phyloP scores from a whole-genome alignment of 2,113 vertebrate species.

The Isurus oxyrinchus region DNA sequence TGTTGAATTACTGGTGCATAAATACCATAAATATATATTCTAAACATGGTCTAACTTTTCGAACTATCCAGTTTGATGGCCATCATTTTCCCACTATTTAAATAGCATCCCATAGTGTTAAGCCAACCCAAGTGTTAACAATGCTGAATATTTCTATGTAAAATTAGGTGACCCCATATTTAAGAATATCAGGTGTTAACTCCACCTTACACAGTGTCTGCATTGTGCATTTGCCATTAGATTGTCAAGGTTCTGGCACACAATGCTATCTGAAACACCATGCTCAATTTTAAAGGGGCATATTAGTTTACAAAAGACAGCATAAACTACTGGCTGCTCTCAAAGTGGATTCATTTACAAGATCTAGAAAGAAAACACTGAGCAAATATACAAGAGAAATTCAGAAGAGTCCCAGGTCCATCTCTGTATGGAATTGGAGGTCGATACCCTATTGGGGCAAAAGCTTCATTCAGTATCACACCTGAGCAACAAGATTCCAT shows the following conservation, averaged over 20 bases:
- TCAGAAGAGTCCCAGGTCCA: background rate
- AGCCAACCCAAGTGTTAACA: background rate
- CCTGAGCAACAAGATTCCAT: background rate
- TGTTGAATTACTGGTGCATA: background rate
- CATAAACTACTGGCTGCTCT: background rate
- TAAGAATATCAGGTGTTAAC: background rate
- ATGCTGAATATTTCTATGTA: background rate
- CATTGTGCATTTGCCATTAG: background rate
- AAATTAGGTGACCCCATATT: background rate
- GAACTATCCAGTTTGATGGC: background rate
- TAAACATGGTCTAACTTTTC: background rate
- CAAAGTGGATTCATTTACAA: background rate
- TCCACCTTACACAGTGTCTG: too few species aligned
- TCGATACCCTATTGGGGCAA: background rate
- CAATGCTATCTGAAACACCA: too few species aligned
- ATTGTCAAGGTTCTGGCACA: too few species aligned
- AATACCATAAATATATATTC: background rate
- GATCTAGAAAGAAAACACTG: background rate
- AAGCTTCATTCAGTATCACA: background rate
- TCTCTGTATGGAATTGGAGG: background rate
- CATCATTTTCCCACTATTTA: background rate
- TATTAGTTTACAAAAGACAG: background rate
- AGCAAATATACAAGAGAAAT: background rate
- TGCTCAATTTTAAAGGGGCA: background rate
- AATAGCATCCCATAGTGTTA: background rate